Evolutionary conservation across 2,888 invertebrate species (phyloP).

Genomic region (Melanostoma scalare): DNA sequence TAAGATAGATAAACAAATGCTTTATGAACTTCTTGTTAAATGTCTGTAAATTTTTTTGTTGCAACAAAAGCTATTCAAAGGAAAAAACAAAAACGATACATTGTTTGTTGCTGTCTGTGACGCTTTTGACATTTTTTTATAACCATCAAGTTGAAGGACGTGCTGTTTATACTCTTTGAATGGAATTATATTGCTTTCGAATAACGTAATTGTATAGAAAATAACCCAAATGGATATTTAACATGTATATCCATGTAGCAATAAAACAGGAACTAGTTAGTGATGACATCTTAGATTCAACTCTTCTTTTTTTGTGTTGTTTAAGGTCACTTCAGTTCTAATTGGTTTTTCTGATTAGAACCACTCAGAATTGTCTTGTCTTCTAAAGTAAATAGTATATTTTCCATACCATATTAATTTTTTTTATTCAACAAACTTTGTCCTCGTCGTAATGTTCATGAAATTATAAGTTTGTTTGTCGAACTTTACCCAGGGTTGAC

Average conservation of each 20-base stretch:
- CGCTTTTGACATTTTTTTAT: constrained; percentile 29
- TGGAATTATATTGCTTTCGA: constrained; percentile 42
- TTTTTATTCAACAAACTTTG: too few species aligned
- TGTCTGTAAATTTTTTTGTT: constrained; percentile 55
- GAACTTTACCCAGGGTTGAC: too few species aligned
- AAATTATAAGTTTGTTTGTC: too few species aligned
- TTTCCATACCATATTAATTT: too few species aligned
- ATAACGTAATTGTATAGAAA: constrained; percentile 21
- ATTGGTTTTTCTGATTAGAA: neutral
- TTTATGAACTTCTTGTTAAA: constrained; percentile 61
- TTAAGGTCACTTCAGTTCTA: constrained; percentile 8
- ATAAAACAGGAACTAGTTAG: constrained; percentile 2
- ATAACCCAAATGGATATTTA: constrained; percentile 3
- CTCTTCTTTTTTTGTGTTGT: too few species aligned
- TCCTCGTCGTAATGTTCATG: too few species aligned
- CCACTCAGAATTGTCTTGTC: too few species aligned
- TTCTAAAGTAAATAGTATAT: too few species aligned
- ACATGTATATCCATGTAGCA: neutral
- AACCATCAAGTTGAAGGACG: constrained; percentile 23
- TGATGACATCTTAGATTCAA: neutral
- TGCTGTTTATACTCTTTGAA: constrained; percentile 34
- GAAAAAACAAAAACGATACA: constrained; percentile 36
- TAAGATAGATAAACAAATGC: constrained; percentile 54
- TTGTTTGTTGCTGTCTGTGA: constrained; percentile 41
- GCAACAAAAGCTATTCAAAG: constrained; percentile 36